Evolutionary conservation across 2,113 vertebrate genomes (phyloP).

Genomic region (Thunnus maccoyii): DNA sequence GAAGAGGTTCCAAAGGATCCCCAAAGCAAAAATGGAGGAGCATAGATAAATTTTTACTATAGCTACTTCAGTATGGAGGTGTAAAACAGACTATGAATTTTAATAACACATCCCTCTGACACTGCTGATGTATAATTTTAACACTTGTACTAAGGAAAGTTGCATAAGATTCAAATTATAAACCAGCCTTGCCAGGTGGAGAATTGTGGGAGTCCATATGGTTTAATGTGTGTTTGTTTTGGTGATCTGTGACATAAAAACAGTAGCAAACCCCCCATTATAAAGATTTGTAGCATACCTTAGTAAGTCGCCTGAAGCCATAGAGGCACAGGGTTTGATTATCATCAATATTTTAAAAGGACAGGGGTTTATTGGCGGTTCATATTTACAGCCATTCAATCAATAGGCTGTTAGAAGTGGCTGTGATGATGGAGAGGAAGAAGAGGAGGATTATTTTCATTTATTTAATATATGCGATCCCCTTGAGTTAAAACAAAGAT

Average conservation of each 20-base stretch:
- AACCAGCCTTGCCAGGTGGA: background rate
- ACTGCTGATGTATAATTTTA: conserved; percentile 9
- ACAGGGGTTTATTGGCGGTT: conserved; percentile 5
- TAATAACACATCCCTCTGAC: conserved; percentile 2
- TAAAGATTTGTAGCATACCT: background rate
- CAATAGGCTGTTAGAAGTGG: background rate
- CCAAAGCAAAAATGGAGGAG: background rate
- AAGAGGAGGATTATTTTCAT: conserved; percentile 4
- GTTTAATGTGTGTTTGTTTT: conserved; percentile 6
- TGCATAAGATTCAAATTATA: background rate
- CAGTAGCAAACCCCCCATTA: background rate
- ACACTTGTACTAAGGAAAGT: background rate
- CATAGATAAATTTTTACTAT: background rate
- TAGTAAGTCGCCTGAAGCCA: background rate
- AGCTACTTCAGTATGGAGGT: background rate
- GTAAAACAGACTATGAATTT: conserved; percentile 41
- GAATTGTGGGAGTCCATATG: background rate
- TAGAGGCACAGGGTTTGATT: conserved; percentile 5
- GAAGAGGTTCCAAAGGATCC: background rate
- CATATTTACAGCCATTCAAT: conserved; percentile 15
- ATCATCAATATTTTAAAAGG: background rate
- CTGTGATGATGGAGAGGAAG: background rate
- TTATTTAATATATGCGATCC: conserved; percentile 21
- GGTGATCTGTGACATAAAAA: background rate
- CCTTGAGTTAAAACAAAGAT: conserved; percentile 34